phyloP scores from a whole-genome alignment of 2,888 invertebrate species.

The Apodemia hepburni region DNA sequence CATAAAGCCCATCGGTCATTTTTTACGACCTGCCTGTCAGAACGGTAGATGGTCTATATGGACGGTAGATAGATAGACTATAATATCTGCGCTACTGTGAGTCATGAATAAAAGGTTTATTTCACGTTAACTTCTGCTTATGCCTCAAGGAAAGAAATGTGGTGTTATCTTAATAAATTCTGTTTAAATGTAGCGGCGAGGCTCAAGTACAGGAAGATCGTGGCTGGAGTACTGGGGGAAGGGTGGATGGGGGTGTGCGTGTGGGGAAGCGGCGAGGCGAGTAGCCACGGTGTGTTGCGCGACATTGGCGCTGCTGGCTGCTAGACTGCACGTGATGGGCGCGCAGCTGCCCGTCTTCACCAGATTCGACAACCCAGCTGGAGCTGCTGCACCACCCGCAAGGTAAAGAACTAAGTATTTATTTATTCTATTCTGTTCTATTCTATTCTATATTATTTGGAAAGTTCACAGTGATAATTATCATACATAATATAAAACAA shows the following conservation, averaged over 20 bases:
- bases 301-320: slow-evolving; percentile 89
- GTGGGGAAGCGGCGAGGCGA: slow-evolving; percentile 86
- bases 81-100: too few species aligned
- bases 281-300: slow-evolving; percentile 89
- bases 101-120: too few species aligned
- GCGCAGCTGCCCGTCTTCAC: slow-evolving; percentile 98
- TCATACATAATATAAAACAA: too few species aligned
- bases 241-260: slow-evolving; percentile 67
- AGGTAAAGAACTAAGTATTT: slow-evolving; percentile 42
- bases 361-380: slow-evolving; percentile 98
- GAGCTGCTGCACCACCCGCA: slow-evolving; percentile 89
- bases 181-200: not conserved
- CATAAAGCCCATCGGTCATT: too few species aligned
- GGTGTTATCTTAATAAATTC: not conserved
- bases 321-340: slow-evolving; percentile 96
- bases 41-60: too few species aligned
- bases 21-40: too few species aligned
- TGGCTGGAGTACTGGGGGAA: slow-evolving; percentile 73
- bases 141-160: too few species aligned
- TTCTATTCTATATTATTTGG: too few species aligned
- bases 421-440: too few species aligned
- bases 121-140: not conserved
- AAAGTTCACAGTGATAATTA: too few species aligned
- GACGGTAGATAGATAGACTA: too few species aligned
- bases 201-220: slow-evolving; percentile 49